A percentile compares a stretch with the other conserved stretches of the same genome.
These are phyloP conservation scores for Onychostruthus taczanowskii DNA, from an alignment of 2,113 vertebrate genomes.

Conservation along the genomic window DNA sequence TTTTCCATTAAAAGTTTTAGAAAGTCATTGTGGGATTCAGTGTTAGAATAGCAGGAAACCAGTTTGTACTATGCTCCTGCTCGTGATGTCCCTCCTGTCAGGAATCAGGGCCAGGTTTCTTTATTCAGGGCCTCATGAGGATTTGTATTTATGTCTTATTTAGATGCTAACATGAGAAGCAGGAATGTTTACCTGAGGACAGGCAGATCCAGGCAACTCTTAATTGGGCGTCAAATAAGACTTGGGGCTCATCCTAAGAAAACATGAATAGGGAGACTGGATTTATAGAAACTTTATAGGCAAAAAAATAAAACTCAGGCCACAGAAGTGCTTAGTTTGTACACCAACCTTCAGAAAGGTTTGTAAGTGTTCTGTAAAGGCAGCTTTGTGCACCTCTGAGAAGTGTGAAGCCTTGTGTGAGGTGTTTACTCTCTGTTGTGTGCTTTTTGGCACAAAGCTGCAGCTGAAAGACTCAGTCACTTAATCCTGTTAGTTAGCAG, in stretches of 20 bases:
- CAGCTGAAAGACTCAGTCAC: not conserved
- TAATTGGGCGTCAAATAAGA: not conserved
- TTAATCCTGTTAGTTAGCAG: not conserved
- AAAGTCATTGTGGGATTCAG: not conserved
- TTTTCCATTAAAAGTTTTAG: not conserved
- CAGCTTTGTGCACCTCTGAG: not conserved
- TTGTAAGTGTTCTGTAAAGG: not conserved
- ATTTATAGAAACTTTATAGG: not conserved
- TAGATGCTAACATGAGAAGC: not conserved
- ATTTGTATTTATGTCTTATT: not conserved
- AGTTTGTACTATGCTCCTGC: not conserved
- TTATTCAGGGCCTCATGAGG: not conserved
- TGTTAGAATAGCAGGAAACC: not conserved
- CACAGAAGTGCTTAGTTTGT: not conserved
- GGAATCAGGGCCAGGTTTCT: not conserved
- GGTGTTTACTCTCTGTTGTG: fast-evolving
- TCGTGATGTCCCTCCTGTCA: not conserved
- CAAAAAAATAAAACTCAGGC: not conserved
- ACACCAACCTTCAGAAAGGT: not conserved
- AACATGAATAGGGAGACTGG: not conserved
- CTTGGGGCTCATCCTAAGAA: not conserved
- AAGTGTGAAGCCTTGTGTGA: not conserved
- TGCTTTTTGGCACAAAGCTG: not conserved
- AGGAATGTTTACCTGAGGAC: not conserved
- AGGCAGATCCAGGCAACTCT: not conserved